Base-by-base conservation (phyloP, 2,888 invertebrate genomes). In the Mallateleia sp. region DNA sequence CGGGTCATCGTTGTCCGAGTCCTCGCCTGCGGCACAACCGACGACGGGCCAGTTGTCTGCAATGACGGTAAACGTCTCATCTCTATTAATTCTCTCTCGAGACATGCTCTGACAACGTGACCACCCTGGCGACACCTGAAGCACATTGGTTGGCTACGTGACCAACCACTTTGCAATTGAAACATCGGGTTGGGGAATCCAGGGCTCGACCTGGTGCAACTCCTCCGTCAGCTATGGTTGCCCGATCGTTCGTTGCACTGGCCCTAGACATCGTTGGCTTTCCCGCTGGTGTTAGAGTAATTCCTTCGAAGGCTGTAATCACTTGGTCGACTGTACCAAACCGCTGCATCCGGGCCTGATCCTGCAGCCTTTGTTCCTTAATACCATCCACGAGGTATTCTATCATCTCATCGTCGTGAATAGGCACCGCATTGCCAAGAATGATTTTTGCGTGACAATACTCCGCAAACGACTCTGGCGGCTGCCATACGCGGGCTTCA, bases 301-400 rank as follows among this genome's bases (percentile, higher is more conserved):
- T 72, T 42, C 32, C 28, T n/a, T 72, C 74, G 25, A 77, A 77
- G 3, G 66, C 56, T 9, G 54, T n/a, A 6, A 34, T 58, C 50
- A 78, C 11, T 6, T 54, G 34, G n/a, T 67, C 67, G 18, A 32
- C 14, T 20, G 66, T 58, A 11, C n/a, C 58, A 18, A 67, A 78
- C 22, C 50, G 58, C 25, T 67, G 78, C 47, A 78, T 50, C 9
- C 78, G 56, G 15, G 67, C 67, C 9, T 67, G 67, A 9, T 79
- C 79, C 15, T 25, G 60, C 14, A 79, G 20, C 7, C 79, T 24
- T 6, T 24, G 22, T 7, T 71, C 69, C 8, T 20, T 14, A 8
- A 71, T 54, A 2, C 80, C 69, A 47, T 80, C 67, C 2, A 78
- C 58, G 15, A 78, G 8, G 34, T 78, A 78, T 14, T 78, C 78